Conservation (phyloP, 2,797 vertebrate genomes). For the Sitta carolinensis region DNA sequence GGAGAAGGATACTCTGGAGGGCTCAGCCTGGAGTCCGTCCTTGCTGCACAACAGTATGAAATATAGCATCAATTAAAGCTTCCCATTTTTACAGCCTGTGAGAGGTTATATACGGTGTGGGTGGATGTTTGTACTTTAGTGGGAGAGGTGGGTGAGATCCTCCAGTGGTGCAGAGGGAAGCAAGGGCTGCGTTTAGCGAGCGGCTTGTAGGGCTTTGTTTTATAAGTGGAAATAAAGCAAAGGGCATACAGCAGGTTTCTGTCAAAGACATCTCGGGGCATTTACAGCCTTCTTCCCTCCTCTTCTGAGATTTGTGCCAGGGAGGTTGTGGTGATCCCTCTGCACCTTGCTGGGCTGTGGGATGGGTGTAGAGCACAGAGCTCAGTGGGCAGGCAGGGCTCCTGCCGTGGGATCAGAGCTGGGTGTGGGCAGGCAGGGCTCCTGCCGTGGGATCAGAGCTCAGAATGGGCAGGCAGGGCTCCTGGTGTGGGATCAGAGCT, state of each 20-base stretch:
- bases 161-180: not conserved
- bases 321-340: not conserved
- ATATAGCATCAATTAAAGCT: slow-evolving; percentile 71
- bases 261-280: not conserved
- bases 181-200: not conserved
- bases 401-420: rapidly evolving
- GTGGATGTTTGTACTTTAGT: slow-evolving; percentile 27
- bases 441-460: too few relatives aligned
- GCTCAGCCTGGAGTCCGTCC: slow-evolving; percentile 24
- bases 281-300: not conserved
- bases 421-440: not conserved
- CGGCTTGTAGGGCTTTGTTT: slow-evolving; percentile 1
- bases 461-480: not conserved
- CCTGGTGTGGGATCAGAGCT: not conserved
- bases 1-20: slow-evolving; percentile 29
- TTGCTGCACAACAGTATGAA: slow-evolving; percentile 62
- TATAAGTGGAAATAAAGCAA: slow-evolving; percentile 13
- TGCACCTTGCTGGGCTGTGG: rapidly evolving
- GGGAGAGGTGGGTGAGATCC: slow-evolving; percentile 14
- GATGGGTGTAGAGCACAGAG: not conserved
- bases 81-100: slow-evolving; percentile 38
- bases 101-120: slow-evolving; percentile 43
- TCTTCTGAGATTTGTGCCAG: rapidly evolving
- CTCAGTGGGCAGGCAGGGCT: not conserved
- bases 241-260: slow-evolving; percentile 14